Conservation (phyloP, 2,888 invertebrate genomes). For the Falcaria lacertinaria region DNA sequence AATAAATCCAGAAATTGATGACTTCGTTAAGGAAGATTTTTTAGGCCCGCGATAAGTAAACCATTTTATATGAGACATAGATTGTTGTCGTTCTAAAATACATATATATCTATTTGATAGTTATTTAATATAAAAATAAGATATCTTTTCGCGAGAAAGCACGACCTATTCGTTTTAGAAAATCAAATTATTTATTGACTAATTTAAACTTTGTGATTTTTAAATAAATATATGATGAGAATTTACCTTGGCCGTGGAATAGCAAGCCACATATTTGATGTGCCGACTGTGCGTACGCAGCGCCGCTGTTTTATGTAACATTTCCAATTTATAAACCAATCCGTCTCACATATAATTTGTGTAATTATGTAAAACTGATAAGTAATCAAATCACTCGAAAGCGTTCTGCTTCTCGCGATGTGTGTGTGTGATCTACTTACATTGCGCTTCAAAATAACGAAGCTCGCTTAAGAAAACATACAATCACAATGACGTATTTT, state of each 20-base stretch:
- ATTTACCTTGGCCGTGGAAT: constrained; percentile 58
- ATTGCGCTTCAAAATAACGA: constrained; percentile 25
- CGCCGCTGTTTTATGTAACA: constrained; percentile 58
- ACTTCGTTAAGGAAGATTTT: no score
- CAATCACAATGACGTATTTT: constrained; percentile 40
- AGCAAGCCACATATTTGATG: constrained; percentile 47
- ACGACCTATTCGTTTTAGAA: no score
- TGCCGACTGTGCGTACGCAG: constrained; percentile 47
- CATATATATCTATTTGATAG: no score
- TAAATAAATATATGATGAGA: no score
- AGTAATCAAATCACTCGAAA: constrained; percentile 29
- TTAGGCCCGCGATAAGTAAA: no score
- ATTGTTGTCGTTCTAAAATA: no score
- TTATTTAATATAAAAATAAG: no score
- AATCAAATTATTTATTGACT: no score
- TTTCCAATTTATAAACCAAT: constrained; percentile 26
- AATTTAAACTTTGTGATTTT: no score
- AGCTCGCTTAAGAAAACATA: constrained; percentile 46
- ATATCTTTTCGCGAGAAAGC: no score
- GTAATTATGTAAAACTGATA: constrained; percentile 27
- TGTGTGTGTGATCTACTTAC: constrained; percentile 37
- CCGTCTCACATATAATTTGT: constrained; percentile 15
- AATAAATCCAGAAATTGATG: no score
- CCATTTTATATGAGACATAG: no score
- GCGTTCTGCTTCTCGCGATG: constrained; percentile 39